Evolutionary conservation across 2,113 vertebrate genomes (phyloP), one percentile per base, ranked within the genome.

Genomic region (Chascanopsetta lugubris): DNA sequence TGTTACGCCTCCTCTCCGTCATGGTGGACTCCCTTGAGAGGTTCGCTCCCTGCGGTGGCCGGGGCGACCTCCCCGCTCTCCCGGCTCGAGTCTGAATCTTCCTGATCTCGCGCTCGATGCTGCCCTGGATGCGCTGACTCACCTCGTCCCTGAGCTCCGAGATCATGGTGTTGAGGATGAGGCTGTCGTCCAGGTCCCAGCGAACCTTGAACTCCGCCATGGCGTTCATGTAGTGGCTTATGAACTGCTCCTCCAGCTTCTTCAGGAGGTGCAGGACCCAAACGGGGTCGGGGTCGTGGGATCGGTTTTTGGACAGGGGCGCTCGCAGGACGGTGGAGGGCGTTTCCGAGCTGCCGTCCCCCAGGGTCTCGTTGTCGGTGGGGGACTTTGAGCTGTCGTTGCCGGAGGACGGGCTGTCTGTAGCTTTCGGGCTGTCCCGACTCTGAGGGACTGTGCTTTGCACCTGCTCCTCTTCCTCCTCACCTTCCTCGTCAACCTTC

Each of bases 221-320:
- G 29, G 95, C 94, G 0, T 43, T 79, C 2, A 90, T 80, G 8
- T 96, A 94, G 79, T 96, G 94, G 64, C 85, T 74, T 92, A 97
- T 91, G 79, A 97, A 97, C 76, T 93, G 91, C 58, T 90, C 93
- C 85, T 95, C 94, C 0, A 96, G 87, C 84, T 95, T 96, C 78
- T 87, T 94, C 32, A 97, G 85, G 8, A 97, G 77, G 9, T 62
- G 82, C 61, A 95, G 83, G 15, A 95, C 90, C 95, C 95, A 96
- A 4, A 75, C 18, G 0, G 93, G 91, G 21, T 96, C 92, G 0
- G 92, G 92, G 40, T 93, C 92, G 29, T 69, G 8, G 2, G 90
- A 86, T 0, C 42, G 42, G 42, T 54, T 69, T 56, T 82, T 85
- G 53, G 74, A 43, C 43, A 88, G 43, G 0, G 80, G 32, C 1